Evolutionary conservation across 2,113 vertebrate species (phyloP).

Genomic region (Nestor notabilis): DNA sequence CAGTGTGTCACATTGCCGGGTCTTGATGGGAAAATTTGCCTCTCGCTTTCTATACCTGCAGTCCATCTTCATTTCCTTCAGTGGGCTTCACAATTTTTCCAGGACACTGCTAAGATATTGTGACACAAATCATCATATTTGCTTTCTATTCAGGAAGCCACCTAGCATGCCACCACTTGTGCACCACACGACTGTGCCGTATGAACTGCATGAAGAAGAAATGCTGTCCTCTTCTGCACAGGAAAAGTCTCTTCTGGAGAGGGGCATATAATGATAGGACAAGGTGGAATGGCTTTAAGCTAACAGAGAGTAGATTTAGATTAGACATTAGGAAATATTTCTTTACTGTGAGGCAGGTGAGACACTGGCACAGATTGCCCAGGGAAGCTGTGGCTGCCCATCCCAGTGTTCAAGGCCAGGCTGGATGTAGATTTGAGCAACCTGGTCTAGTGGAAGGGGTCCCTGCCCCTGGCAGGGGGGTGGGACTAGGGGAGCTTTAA

Average conservation of each 20-base stretch:
- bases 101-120: background rate
- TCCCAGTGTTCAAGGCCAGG: background rate
- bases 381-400: background rate
- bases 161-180: accelerated
- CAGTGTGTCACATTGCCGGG: background rate
- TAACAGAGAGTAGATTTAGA: background rate
- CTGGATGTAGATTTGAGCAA: background rate
- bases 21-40: background rate
- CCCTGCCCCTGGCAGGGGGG: background rate
- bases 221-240: background rate
- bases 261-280: background rate
- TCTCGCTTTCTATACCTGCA: background rate
- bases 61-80: background rate
- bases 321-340: background rate
- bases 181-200: accelerated
- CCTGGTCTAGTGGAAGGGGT: background rate
- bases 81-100: background rate
- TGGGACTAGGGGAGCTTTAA: background rate
- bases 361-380: background rate
- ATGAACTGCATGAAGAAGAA: background rate
- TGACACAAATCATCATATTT: background rate
- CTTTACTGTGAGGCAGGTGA: background rate
- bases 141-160: background rate
- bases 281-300: background rate
- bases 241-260: background rate